Base-by-base conservation (phyloP, 1,140 invertebrate genomes). In the Teleopsis dalmanni region DNA sequence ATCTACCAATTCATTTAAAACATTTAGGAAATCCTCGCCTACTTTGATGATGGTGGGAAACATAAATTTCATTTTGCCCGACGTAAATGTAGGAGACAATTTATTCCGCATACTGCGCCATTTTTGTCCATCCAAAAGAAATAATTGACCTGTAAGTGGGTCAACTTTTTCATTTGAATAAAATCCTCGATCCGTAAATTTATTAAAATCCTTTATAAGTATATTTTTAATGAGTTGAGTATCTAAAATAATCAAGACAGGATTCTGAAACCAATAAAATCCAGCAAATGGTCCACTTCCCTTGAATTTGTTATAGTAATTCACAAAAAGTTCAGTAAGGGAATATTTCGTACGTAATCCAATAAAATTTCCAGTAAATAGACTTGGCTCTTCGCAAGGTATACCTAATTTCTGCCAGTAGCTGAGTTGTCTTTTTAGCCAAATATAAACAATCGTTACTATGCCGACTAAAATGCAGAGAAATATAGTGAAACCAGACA, bases 51-150 rank as follows among this genome's bases (percentile, higher is more conserved):
- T 70, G 0, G 60, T 55, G 22, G 60, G 51, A 25, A 65, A 59
- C 73, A 79, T 77, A n/a, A 60, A 60, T 55, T 74, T 79, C 27
- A 81, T 64, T 57, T 78, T 79, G 0, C 71, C 72, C 4, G 74
- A 69, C 0, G 78, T 81, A 57, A 83, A 83, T 5, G 75, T 75
- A 3, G 79, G 78, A 26, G 76, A 78, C 19, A 82, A 68, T 48
- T 81, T 76, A 9, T 71, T 62, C 40, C 81, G 61, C 29, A 82
- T 69, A 23, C 72, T 58, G 40, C 73, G 73, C 82, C 81, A 84
- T 26, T 70, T 65, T 8, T 73, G 62, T 6, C 74, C 77, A 48
- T 67, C 65, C 26, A 74, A 55, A 25, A 68, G 63, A 51, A 78
- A 73, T 29, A 78, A 54, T 52, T 75, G 70, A 35, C 59, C 68